Base-by-base conservation (phyloP, 2,888 invertebrate species). In the Oligia fasciuncula region DNA sequence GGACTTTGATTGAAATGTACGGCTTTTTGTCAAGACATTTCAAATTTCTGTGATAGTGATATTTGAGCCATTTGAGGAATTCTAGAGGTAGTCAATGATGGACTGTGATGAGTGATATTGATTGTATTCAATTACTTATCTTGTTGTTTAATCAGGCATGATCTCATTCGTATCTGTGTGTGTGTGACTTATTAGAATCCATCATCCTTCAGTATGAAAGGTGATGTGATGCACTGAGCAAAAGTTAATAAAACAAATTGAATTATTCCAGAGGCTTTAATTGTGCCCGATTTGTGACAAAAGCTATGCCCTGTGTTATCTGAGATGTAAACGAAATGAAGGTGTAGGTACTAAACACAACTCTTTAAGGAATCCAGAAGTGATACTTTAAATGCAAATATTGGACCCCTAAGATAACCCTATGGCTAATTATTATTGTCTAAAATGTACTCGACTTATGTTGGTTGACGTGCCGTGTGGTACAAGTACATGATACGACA, bases 51-150 rank as follows among this genome's bases (percentile, higher is more conserved):
- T 29, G 29, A 29, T 35, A 43, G 23, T 35, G 8, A 23, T 13
- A 35, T 29, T 29, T 29, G 29, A 29, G 29, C 29, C 29, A 29
- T 29, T 51, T 51, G 23, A 62, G 29, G 23, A 23, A 23, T 68
- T 19, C 17, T 23, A n/a, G 23, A n/a, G 11, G 57, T 57, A 23
- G 13, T 17, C 9, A 23, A 68, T 1, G 0, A 62, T 49, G 9
- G 8, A 43, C 29, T 49, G 6, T n/a, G 17, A 49, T 51, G 62
- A 19, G 70, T 80, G 29, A 63, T 54, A 51, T 4, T 80, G 43
- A 62, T 69, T 69, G 40, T 69, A 35, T 23, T 62, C 51, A 62
- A 70, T 54, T 80, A 51, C n/a, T 69, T 51, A 51, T 62, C 14
- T 63, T 54, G 8, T 70, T 54, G 11, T 68, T n/a, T 19, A 70